Conservation (phyloP, 2,888 invertebrate species). For the Mythimna lalbum region DNA sequence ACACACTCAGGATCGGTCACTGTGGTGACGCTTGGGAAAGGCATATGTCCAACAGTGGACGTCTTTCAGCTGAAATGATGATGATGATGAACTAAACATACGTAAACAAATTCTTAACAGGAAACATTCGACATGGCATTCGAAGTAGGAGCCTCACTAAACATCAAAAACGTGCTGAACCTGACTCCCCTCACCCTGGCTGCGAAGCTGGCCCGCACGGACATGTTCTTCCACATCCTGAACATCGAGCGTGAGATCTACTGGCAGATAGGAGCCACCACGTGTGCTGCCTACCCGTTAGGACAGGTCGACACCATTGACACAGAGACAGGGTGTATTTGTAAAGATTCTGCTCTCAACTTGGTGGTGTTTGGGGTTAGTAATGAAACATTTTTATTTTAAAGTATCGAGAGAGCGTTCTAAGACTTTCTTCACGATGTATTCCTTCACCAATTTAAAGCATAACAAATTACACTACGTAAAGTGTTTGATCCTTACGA, state of each 20-base stretch:
- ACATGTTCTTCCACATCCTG: conserved; percentile 99
- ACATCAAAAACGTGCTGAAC: conserved; percentile 95
- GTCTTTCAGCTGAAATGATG: no score
- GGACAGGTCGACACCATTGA: conserved; percentile 99
- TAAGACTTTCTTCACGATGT: no score
- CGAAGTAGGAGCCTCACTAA: conserved; percentile 97
- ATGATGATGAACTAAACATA: no score
- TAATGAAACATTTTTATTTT: no score
- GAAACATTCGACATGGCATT: conserved; percentile 98
- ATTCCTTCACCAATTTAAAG: no score
- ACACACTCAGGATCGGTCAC: no score
- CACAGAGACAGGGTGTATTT: conserved; percentile 97
- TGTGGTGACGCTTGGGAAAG: no score
- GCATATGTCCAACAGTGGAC: no score
- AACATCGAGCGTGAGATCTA: conserved; percentile 99
- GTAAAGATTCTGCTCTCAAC: conserved; percentile 98
- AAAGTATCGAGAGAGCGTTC: no score
- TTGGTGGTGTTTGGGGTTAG: conserved; percentile 99
- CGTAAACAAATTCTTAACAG: conserved; percentile 85
- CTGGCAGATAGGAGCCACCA: conserved; percentile 99
- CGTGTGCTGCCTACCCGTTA: conserved; percentile 99
- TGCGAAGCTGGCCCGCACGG: conserved; percentile 97
- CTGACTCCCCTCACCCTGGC: conserved; percentile 98
- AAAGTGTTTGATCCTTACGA: no score
- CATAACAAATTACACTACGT: no score